Evolutionary conservation across 2,888 invertebrate species (phyloP), one percentile per base, ranked within the genome.

Genomic region (Bombylius discolor): DNA sequence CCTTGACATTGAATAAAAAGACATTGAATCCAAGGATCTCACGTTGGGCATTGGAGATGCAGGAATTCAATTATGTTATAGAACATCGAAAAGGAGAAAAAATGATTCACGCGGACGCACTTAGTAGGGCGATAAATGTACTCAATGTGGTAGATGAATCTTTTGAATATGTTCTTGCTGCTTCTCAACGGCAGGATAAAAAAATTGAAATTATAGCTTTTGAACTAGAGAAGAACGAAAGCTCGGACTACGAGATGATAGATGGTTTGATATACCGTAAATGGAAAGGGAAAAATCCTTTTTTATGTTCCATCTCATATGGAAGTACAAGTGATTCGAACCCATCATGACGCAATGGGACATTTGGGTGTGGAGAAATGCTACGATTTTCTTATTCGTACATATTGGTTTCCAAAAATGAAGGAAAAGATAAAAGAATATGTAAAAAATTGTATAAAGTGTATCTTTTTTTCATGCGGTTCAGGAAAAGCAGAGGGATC

Each of bases 381-480:
- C 44, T 49, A 59, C 49, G 61, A 64, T 42, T 50, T 59, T 42
- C 51, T 60, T 7, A 49, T 51, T 13, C 34, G 56, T 44, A 55
- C 45, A 7, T 70, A 67, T 59, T 69, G 67, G 64, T 68, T 69
- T 56, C 65, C 67, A 7, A 62, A 64, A 36, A 62, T 67, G 58
- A 62, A 57, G 52, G 47, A 50, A 1, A 59, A 58, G 46, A 58
- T 61, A 4, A 49, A 48, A 42, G 9, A 44, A 12, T 52, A 32
- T 51, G 51, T 55, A 7, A 52, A 46, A 32, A 36, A 32, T 8
- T 59, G 57, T 45, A 44, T 59, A 39, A 59, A 59, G 34, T 59
- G 59, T 23, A 52, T 55, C 6, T 52, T 45, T 32, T 60, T 50
- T 32, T 54, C 55, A 31, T 51, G 45, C 4, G 64, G 65, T n/a